phyloP scores from a whole-genome alignment of 2,888 invertebrate genomes.

The Trachelus iudaicus region DNA sequence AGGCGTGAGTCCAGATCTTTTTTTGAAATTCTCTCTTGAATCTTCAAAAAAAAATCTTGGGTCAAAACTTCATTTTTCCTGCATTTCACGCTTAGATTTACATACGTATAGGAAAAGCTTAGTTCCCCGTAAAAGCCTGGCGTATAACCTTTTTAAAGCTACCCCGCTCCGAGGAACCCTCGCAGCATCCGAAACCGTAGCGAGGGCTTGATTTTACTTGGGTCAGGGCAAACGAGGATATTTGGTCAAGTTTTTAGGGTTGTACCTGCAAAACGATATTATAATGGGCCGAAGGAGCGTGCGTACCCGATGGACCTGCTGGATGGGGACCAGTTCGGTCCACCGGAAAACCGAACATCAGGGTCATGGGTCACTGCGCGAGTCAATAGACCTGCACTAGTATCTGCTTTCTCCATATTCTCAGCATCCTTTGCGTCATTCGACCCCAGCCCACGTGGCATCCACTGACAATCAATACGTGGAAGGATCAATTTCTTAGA shows the following conservation, averaged over 20 bases:
- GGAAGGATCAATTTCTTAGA: background rate
- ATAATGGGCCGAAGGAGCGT: constrained; percentile 40
- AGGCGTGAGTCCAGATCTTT: background rate
- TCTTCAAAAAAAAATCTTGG: background rate
- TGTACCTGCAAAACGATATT: constrained; percentile 46
- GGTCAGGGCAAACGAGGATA: constrained; percentile 6
- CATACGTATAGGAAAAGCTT: constrained; percentile 33
- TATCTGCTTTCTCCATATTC: background rate
- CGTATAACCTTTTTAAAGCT: constrained; percentile 26
- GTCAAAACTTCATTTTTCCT: constrained; percentile 24
- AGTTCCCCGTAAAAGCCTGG: constrained; percentile 28
- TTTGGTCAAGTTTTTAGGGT: constrained; percentile 31
- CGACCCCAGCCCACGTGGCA: background rate
- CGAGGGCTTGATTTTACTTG: background rate
- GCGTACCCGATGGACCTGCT: constrained; percentile 48
- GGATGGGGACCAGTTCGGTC: constrained; percentile 59
- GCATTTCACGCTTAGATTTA: constrained; percentile 33
- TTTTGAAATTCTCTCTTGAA: background rate
- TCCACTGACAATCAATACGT: background rate
- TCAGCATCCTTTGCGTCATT: background rate
- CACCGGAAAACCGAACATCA: constrained; percentile 52
- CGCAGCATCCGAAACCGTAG: background rate
- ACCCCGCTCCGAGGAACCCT: background rate
- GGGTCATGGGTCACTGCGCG: constrained; percentile 43
- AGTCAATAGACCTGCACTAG: constrained; percentile 50